phyloP scores from a whole-genome alignment of 2,113 vertebrate species.

The Melanostigma gelatinosum region DNA sequence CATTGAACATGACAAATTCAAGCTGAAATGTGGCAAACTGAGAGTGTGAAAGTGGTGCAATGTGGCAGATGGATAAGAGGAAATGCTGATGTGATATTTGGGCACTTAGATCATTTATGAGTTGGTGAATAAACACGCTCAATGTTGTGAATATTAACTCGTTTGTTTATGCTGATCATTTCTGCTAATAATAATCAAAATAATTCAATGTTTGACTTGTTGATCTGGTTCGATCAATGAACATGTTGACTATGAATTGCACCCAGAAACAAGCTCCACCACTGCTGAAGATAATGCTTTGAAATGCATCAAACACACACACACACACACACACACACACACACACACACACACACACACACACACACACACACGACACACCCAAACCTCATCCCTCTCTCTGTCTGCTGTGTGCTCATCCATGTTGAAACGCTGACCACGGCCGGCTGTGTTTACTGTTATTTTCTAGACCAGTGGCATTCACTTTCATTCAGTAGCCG shows the following conservation, averaged over 20 bases:
- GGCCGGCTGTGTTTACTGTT: conserved; percentile 29
- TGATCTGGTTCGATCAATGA: conserved; percentile 6
- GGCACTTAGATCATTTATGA: conserved; percentile 18
- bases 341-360: neutral
- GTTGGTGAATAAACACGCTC: conserved; percentile 15
- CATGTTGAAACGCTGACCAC: conserved; percentile 15
- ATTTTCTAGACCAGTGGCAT: conserved; percentile 49
- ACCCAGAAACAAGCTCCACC: neutral
- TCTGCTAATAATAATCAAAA: neutral
- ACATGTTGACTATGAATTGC: neutral
- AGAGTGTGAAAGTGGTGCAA: conserved; percentile 18
- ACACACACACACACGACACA: neutral
- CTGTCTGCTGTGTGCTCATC: neutral
- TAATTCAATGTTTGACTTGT: neutral
- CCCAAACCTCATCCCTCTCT: neutral
- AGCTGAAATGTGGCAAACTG: conserved; percentile 23
- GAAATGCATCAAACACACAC: neutral
- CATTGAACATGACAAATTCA: conserved; percentile 51
- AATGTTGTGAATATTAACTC: conserved; percentile 5
- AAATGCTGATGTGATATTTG: neutral
- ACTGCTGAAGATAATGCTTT: neutral
- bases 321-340: conserved; percentile 10
- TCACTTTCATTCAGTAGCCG: conserved; percentile 31
- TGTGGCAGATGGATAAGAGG: conserved; percentile 16
- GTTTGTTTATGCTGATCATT: neutral